Conservation (phyloP, 2,113 vertebrate species). For the Jaculus jaculus region DNA sequence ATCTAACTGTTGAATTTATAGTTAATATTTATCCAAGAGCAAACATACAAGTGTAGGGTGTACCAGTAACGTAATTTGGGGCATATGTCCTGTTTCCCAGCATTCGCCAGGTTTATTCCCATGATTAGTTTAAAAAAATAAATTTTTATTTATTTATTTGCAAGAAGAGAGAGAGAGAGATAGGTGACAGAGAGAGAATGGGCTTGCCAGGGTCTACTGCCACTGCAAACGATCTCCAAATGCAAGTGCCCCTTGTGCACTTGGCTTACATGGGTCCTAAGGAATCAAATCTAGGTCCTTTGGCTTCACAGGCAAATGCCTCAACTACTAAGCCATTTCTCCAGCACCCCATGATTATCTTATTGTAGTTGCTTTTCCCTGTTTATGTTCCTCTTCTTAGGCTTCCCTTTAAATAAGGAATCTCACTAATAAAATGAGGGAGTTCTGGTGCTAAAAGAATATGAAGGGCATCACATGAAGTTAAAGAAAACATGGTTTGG, state of each 20-base stretch:
- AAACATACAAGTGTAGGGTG: neutral
- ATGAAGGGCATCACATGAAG: neutral
- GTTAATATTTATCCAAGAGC: neutral
- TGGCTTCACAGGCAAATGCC: no score
- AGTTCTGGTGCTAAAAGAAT: neutral
- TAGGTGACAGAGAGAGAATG: no score
- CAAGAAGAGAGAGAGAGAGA: no score
- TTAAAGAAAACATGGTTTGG: slow-evolving; percentile 2
- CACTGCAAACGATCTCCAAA: no score
- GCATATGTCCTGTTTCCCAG: neutral
- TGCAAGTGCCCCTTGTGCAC: no score
- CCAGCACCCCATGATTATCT: neutral
- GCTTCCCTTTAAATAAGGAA: neutral
- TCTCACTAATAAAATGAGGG: neutral
- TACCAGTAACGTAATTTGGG: neutral
- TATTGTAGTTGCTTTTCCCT: neutral
- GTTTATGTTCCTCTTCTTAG: neutral
- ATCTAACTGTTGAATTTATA: neutral
- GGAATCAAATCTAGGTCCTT: no score
- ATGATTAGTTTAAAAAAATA: no score
- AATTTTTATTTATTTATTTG: no score
- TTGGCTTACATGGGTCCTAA: no score
- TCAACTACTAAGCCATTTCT: no score
- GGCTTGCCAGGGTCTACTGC: no score
- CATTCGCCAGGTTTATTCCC: neutral